These are phyloP conservation scores for Allacma fusca DNA, from an alignment of 2,888 invertebrate species.

Conservation along the genomic window DNA sequence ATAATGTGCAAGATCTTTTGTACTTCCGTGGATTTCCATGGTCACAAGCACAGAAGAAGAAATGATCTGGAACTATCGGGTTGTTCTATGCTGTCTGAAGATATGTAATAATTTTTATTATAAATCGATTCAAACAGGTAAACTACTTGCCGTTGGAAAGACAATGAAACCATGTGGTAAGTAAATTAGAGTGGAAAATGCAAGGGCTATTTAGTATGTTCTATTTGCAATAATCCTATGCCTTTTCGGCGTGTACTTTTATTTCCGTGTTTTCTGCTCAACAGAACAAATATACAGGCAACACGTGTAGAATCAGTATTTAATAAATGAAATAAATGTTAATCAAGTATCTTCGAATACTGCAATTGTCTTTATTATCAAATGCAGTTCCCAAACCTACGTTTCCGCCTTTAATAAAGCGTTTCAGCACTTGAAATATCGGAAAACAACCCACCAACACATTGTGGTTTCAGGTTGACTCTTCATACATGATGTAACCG, in stretches of 20 bases:
- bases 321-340: no score
- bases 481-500: conserved; percentile 32
- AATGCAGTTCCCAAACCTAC: neutral
- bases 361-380: neutral
- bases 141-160: no score
- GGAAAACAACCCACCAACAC: conserved; percentile 25
- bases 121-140: no score
- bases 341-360: no score
- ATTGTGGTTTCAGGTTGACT: conserved; percentile 25
- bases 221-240: no score
- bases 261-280: conserved; percentile 29
- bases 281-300: conserved; percentile 21
- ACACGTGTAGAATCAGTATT: neutral
- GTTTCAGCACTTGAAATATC: conserved; percentile 9
- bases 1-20: conserved; percentile 88
- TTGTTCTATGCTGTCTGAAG: no score
- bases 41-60: conserved; percentile 83
- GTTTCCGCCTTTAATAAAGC: neutral
- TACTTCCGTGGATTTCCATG: conserved; percentile 88
- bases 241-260: neutral
- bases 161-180: no score
- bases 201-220: no score
- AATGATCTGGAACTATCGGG: no score
- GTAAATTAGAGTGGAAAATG: no score
- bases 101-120: no score